Evolutionary conservation across 1,140 invertebrate species (phyloP).

Genomic region (Matsumurasca onukii): DNA sequence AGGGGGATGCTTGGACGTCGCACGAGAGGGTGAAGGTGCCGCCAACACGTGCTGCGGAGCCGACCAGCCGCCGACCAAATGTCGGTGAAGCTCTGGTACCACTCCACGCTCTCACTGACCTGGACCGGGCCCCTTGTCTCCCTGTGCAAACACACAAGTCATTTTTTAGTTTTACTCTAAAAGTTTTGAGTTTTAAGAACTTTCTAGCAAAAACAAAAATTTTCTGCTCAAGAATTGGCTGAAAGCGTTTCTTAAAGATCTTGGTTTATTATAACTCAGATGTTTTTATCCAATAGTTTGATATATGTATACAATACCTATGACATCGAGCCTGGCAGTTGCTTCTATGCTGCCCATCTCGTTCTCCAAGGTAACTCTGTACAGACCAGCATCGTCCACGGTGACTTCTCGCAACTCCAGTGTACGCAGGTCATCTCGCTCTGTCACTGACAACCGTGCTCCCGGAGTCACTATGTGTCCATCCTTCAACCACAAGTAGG

Average conservation of each 20-base stretch:
- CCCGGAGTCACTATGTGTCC: constrained; percentile 62
- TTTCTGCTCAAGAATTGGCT: no score
- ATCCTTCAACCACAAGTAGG: constrained; percentile 56
- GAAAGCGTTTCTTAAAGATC: no score
- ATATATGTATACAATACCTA: no score
- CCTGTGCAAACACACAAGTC: no score
- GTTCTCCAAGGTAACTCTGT: constrained; percentile 78
- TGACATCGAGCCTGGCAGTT: constrained; percentile 76
- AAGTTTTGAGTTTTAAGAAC: no score
- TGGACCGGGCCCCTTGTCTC: background rate
- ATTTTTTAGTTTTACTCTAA: no score
- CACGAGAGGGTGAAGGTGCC: constrained; percentile 57
- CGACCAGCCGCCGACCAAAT: constrained; percentile 49
- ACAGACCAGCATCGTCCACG: constrained; percentile 76
- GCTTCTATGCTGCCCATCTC: constrained; percentile 79
- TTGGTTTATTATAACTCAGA: no score
- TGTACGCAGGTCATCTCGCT: constrained; percentile 72
- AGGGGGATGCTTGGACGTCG: constrained; percentile 57
- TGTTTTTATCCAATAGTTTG: no score
- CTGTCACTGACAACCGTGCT: constrained; percentile 65
- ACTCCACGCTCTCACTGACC: constrained; percentile 49
- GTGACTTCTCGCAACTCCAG: constrained; percentile 77
- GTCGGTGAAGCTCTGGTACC: constrained; percentile 50
- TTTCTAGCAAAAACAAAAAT: no score
- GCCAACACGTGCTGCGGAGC: constrained; percentile 52